Conservation (phyloP, 2,113 vertebrate species). For the Dromaius novaehollandiae region DNA sequence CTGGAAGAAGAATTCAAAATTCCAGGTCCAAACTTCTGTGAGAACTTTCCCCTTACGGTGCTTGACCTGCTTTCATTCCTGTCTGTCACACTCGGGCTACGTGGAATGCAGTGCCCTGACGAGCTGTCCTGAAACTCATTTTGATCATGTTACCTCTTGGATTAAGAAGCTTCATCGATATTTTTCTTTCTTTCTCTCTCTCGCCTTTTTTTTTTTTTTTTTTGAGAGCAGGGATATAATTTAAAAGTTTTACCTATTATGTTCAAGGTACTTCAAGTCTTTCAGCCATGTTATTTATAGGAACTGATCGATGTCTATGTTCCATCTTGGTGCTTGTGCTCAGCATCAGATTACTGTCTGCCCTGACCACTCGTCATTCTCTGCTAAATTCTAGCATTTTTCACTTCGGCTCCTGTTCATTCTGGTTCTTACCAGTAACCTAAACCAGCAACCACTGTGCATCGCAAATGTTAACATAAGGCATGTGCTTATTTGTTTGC, state of each 20-base stretch:
- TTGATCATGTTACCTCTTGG: slow-evolving; percentile 27
- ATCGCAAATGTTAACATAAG: not conserved
- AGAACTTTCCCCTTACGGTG: not conserved
- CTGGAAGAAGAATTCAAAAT: not conserved
- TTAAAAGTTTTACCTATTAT: slow-evolving; percentile 17
- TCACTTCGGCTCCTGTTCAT: not conserved
- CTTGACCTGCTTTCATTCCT: not conserved
- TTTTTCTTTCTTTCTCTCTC: not conserved
- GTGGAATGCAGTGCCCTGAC: not conserved
- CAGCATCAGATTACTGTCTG: slow-evolving; percentile 26
- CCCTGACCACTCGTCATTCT: not conserved
- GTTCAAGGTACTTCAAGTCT: not conserved
- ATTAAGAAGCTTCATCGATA: slow-evolving; percentile 39
- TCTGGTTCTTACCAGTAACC: not conserved
- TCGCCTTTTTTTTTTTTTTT: not conserved
- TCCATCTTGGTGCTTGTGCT: not conserved
- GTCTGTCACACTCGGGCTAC: not conserved
- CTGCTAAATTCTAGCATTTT: not conserved
- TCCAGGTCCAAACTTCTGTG: not conserved
- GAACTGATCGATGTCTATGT: slow-evolving; percentile 29
- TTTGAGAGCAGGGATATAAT: not conserved
- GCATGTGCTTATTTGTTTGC: not conserved
- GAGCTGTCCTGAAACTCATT: slow-evolving; percentile 38
- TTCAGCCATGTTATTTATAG: slow-evolving; percentile 48
- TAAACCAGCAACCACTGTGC: not conserved